Percentiles rank a stretch among this genome's conserved stretches.
These are phyloP conservation scores for Hippopotamus amphibius DNA, from an alignment of 2,113 vertebrate species.

Conservation along the genomic window DNA sequence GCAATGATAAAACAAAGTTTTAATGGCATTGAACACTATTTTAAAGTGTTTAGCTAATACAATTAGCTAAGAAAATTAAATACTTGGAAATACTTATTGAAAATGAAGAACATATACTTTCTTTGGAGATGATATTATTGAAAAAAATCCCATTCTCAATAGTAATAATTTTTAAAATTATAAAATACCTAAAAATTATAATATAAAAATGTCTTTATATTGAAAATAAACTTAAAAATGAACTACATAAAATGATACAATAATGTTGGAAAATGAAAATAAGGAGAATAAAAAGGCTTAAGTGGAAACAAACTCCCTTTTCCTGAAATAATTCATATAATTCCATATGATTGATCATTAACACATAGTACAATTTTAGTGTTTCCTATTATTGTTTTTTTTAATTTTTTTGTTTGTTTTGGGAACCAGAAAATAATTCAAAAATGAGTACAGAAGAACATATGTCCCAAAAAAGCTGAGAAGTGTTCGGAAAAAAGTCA, in stretches of 20 bases:
- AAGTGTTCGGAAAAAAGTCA: neutral
- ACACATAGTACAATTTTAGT: neutral
- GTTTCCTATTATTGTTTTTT: neutral
- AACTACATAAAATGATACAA: neutral
- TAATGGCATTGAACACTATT: neutral
- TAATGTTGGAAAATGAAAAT: neutral
- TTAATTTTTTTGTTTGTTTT: neutral
- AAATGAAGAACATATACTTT: neutral
- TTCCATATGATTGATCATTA: neutral
- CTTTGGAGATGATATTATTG: neutral
- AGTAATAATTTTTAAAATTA: neutral
- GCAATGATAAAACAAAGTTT: neutral
- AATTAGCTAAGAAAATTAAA: neutral
- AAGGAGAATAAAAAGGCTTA: neutral
- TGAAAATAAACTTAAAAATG: conserved; percentile 6
- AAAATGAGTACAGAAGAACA: neutral
- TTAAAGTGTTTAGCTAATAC: neutral
- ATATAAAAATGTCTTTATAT: neutral
- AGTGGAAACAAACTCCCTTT: neutral
- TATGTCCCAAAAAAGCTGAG: neutral
- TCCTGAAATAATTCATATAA: neutral
- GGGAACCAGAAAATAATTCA: neutral
- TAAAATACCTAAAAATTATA: neutral
- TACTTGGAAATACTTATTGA: neutral
- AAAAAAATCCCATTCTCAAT: neutral